A percentile compares a stretch with the other conserved stretches of the same genome.
These are phyloP conservation scores for Hemiscyllium ocellatum DNA, from an alignment of 2,113 vertebrate genomes.

Conservation along the genomic window DNA sequence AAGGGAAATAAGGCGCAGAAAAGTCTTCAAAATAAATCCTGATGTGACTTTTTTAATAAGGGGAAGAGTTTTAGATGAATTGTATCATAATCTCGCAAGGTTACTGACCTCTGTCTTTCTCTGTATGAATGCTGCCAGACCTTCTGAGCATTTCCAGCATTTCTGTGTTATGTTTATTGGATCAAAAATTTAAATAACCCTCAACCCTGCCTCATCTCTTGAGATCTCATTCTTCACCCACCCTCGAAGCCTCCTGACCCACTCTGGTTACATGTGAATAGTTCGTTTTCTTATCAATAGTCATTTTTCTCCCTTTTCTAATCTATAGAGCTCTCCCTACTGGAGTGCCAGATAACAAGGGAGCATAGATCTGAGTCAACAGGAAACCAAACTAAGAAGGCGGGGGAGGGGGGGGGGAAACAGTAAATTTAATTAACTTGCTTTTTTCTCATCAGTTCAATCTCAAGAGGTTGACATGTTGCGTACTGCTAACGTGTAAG, in stretches of 20 bases:
- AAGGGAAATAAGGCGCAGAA: conserved; percentile 7
- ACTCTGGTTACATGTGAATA: background rate
- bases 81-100: too few species aligned
- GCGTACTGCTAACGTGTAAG: background rate
- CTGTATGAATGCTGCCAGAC: too few species aligned
- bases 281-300: background rate
- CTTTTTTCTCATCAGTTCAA: background rate
- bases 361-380: background rate
- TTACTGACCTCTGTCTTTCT: too few species aligned
- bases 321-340: background rate
- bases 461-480: background rate
- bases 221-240: too few species aligned
- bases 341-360: background rate
- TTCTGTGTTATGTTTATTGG: too few species aligned
- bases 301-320: background rate
- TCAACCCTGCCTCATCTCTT: too few species aligned
- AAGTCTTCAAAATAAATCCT: background rate
- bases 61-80: background rate
- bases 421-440: background rate
- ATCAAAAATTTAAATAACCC: too few species aligned
- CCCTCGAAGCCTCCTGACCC: background rate
- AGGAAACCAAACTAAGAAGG: background rate
- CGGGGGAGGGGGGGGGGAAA: background rate
- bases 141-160: too few species aligned
- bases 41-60: background rate